These are phyloP conservation scores for Brevimyrus niger DNA, from an alignment of 2,113 vertebrate genomes.

Conservation along the genomic window DNA sequence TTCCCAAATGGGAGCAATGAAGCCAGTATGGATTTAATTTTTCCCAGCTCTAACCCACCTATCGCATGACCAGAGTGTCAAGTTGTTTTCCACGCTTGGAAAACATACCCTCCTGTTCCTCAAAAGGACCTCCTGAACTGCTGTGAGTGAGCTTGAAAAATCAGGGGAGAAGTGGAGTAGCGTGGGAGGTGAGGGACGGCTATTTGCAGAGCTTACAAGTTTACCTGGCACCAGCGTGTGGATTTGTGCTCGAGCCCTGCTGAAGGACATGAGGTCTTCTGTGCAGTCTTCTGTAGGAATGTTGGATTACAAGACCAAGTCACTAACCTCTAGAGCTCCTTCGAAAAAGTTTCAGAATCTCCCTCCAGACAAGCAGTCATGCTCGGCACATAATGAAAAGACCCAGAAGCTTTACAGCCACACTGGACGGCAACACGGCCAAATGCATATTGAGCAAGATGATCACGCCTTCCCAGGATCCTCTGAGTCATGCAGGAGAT, in stretches of 20 bases:
- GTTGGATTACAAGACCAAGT: not conserved
- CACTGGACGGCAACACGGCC: not conserved
- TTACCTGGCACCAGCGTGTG: not conserved
- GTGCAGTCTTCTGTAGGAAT: not conserved
- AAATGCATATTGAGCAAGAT: not conserved
- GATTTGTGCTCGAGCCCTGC: not conserved
- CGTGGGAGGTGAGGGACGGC: not conserved
- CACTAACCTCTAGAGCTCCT: not conserved
- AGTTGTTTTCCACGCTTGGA: not conserved
- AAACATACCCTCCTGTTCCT: not conserved
- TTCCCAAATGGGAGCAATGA: slow-evolving; percentile 16
- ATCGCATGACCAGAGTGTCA: not conserved
- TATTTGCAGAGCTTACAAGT: not conserved
- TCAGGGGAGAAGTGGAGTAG: not conserved
- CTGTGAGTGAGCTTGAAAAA: not conserved
- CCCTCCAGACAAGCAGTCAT: not conserved
- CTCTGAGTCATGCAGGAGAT: not conserved
- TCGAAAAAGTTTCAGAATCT: not conserved
- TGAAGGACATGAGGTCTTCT: not conserved
- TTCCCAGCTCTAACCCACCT: not conserved
- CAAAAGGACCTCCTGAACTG: not conserved
- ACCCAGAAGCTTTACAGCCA: not conserved
- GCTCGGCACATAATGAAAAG: not conserved
- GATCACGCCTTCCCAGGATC: slow-evolving; percentile 11
- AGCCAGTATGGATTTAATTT: not conserved